Percentiles rank a stretch among this genome's conserved stretches.
Evolutionary conservation across 2,797 vertebrate genomes (phyloP).

Genomic region (Acanthurus tractus): DNA sequence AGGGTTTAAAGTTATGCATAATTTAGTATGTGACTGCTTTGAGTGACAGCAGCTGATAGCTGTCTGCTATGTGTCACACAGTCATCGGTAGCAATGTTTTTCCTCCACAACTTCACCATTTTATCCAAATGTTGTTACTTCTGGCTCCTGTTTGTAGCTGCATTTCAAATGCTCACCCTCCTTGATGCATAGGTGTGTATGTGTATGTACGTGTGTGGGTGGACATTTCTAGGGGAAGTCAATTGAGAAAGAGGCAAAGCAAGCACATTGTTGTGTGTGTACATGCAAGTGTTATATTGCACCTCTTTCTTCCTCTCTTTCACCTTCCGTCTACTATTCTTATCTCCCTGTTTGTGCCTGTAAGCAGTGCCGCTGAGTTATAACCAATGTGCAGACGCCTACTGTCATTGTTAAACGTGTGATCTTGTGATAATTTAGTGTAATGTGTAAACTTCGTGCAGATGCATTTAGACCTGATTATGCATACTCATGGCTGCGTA

Average conservation of each 20-base stretch:
- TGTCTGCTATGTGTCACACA: too few relatives aligned
- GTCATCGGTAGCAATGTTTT: too few relatives aligned
- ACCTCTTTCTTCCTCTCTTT: slow-evolving; percentile 10
- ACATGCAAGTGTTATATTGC: not conserved
- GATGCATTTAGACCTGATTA: not conserved
- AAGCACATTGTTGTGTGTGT: not conserved
- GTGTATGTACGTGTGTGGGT: not conserved
- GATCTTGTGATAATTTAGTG: slow-evolving; percentile 9
- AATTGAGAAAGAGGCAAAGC: slow-evolving; percentile 1
- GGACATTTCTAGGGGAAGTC: slow-evolving; percentile 15
- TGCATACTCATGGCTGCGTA: not conserved
- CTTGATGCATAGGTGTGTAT: not conserved
- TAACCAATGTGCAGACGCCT: not conserved
- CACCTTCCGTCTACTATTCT: not conserved
- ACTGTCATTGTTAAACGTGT: slow-evolving; percentile 7
- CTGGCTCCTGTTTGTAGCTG: slow-evolving; percentile 9
- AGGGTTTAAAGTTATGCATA: too few relatives aligned
- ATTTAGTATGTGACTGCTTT: too few relatives aligned
- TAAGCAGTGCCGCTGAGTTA: not conserved
- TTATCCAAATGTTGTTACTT: too few relatives aligned
- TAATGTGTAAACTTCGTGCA: not conserved
- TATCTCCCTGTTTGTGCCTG: slow-evolving; percentile 13
- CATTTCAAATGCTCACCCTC: slow-evolving; percentile 9
- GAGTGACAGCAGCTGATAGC: too few relatives aligned
- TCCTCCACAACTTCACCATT: too few relatives aligned